Percentiles rank a stretch among this genome's conserved stretches.
Conservation (phyloP, 1,140 invertebrate genomes). For the Orchesella cincta region DNA sequence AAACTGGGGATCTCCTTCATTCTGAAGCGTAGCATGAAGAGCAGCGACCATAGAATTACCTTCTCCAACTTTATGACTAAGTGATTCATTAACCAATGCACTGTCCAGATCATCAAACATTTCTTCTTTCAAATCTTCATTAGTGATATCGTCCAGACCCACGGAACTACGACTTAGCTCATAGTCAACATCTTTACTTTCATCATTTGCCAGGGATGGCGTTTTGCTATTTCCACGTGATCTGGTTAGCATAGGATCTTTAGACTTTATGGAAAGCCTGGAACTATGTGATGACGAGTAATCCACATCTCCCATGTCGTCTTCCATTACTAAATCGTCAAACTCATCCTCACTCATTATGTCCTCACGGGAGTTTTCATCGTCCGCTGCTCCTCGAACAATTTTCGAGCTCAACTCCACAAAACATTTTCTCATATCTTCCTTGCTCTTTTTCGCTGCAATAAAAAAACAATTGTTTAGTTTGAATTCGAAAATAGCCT, state of each 20-base stretch:
- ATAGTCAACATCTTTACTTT: slow-evolving; percentile 6
- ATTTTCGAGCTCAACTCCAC: too few relatives aligned
- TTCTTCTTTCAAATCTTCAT: slow-evolving; percentile 1
- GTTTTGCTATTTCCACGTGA: not conserved
- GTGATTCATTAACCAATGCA: not conserved
- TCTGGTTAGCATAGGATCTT: not conserved
- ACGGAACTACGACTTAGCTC: not conserved
- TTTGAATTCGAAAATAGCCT: too few relatives aligned
- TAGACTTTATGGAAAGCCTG: not conserved
- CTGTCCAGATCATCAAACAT: not conserved
- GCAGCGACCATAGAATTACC: slow-evolving; percentile 1
- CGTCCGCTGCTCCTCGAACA: not conserved
- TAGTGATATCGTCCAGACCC: not conserved
- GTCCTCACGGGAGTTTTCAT: not conserved
- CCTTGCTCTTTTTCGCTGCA: slow-evolving; percentile 9
- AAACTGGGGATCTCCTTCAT: not conserved
- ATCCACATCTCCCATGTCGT: not conserved
- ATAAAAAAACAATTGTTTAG: not conserved
- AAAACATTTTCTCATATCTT: too few relatives aligned
- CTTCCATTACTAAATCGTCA: not conserved
- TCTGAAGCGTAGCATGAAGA: slow-evolving; percentile 9
- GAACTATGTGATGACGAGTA: not conserved
- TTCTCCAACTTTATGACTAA: not conserved
- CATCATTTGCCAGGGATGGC: not conserved
- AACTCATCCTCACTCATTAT: not conserved